These are phyloP conservation scores for Acanthiza pusilla DNA, from an alignment of 2,797 vertebrate genomes.

Conservation along the genomic window DNA sequence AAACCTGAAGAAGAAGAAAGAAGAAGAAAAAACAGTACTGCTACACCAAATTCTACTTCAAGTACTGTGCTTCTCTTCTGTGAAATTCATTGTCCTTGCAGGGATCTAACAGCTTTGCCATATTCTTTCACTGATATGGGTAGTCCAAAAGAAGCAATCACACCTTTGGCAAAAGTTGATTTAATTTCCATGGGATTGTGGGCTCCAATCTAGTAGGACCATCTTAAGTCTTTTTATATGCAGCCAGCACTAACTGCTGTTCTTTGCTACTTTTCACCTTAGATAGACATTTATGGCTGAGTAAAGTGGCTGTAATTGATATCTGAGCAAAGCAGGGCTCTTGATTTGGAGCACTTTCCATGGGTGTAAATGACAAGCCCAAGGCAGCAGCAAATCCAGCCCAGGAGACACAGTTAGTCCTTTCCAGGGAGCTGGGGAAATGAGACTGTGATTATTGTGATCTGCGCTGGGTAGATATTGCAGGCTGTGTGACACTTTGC, in stretches of 20 bases:
- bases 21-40: too few relatives aligned
- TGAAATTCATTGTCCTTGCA: background rate
- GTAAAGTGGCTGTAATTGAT: slow-evolving; percentile 15
- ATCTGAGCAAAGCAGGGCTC: background rate
- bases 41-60: background rate
- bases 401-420: background rate
- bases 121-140: background rate
- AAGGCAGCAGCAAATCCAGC: slow-evolving; percentile 20
- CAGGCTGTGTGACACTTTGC: background rate
- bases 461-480: background rate
- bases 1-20: too few relatives aligned
- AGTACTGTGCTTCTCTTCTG: background rate
- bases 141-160: background rate
- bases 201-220: background rate
- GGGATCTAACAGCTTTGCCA: background rate
- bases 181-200: background rate
- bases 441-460: background rate
- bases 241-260: background rate
- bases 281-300: background rate
- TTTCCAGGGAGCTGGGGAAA: background rate
- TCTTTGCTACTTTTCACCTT: slow-evolving; percentile 9
- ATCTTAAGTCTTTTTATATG: background rate
- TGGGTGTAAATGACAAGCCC: slow-evolving; percentile 11
- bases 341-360: slow-evolving; percentile 24
- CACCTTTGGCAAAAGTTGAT: background rate